Percentiles rank a stretch among this genome's conserved stretches.
Conservation (phyloP, 2,797 vertebrate species). For the Poeciliopsis paucimaculata region DNA sequence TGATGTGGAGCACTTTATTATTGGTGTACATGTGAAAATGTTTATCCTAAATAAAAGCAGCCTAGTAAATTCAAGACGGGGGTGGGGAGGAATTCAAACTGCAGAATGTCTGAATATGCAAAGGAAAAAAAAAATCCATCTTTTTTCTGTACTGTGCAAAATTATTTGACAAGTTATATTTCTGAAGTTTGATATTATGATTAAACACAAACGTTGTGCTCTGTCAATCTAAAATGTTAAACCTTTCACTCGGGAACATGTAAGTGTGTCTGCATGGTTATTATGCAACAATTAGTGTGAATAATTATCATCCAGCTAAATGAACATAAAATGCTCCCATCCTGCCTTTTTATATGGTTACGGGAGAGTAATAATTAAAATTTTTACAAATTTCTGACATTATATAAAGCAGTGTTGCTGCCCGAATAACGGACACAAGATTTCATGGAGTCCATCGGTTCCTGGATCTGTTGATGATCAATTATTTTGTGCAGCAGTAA, state of each 20-base stretch:
- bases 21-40: slow-evolving; percentile 27
- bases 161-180: not conserved
- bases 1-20: not conserved
- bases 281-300: too few species aligned
- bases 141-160: not conserved
- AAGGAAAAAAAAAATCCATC: not conserved
- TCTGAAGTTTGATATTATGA: not conserved
- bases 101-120: not conserved
- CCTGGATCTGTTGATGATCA: not conserved
- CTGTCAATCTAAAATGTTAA: not conserved
- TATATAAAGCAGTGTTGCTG: not conserved
- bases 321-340: not conserved
- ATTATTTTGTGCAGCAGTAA: not conserved
- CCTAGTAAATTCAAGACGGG: not conserved
- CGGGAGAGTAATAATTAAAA: not conserved
- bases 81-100: not conserved
- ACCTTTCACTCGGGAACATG: not conserved
- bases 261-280: not conserved
- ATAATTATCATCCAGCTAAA: not conserved
- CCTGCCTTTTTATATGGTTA: not conserved
- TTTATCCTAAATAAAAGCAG: slow-evolving; percentile 30
- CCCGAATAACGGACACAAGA: not conserved
- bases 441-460: not conserved
- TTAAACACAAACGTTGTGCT: not conserved
- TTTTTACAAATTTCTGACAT: not conserved